Evolutionary conservation across 37 sponge, comb jelly and placozoan genomes (phyloP).

Genomic region (Dysidea cf. avara): DNA sequence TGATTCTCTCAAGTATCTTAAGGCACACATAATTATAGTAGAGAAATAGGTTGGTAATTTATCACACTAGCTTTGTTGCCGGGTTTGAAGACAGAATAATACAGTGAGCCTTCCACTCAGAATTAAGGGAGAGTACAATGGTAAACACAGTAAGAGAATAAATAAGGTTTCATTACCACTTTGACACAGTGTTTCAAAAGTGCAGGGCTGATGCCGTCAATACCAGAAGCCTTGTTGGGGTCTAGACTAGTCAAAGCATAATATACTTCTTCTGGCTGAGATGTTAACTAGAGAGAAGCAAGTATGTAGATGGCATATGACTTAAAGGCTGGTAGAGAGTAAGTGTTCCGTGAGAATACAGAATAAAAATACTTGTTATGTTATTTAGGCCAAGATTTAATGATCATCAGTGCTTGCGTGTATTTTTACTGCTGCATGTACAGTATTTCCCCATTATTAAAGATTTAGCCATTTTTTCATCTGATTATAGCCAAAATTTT

Average conservation of each 20-base stretch:
- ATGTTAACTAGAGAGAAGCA: not conserved
- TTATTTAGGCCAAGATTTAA: too few species aligned
- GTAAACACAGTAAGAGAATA: not conserved
- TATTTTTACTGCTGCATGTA: too few species aligned
- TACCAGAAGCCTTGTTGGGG: not conserved
- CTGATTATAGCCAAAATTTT: too few species aligned
- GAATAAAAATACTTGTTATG: conserved; percentile 7
- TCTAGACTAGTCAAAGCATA: not conserved
- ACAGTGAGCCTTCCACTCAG: too few species aligned
- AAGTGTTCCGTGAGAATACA: too few species aligned
- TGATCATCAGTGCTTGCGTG: too few species aligned
- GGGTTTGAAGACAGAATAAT: too few species aligned
- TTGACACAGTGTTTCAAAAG: not conserved
- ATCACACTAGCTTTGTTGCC: too few species aligned
- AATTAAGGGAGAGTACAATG: not conserved
- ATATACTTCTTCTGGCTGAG: not conserved
- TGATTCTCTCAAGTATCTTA: too few species aligned
- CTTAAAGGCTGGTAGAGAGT: not conserved
- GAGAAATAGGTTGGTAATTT: not conserved
- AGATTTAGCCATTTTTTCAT: too few species aligned
- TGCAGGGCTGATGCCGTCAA: not conserved
- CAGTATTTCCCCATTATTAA: too few species aligned
- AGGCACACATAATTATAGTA: too few species aligned
- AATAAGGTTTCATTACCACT: not conserved
- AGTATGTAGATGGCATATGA: not conserved